phyloP scores from a whole-genome alignment of 2,113 vertebrate genomes.

The Dendropsophus ebraccatus region DNA sequence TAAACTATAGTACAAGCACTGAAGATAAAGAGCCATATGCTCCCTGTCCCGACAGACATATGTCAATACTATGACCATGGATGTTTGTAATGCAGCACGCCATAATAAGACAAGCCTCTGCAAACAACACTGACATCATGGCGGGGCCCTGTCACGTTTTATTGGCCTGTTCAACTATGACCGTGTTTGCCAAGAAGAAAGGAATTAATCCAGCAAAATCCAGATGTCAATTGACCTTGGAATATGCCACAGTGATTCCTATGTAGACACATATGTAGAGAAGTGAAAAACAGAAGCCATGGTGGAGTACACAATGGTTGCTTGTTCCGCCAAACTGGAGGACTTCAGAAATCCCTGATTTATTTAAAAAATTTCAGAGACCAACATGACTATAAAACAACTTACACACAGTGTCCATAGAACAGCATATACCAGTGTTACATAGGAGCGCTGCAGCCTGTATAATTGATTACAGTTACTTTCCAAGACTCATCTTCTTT shows the following conservation, averaged over 20 bases:
- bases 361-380: no score
- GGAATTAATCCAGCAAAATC: constrained; percentile 4
- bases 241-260: not conserved
- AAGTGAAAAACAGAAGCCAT: not conserved
- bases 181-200: not conserved
- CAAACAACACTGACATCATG: not conserved
- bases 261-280: not conserved
- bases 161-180: not conserved
- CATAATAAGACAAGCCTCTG: not conserved
- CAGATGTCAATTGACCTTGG: not conserved
- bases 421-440: no score
- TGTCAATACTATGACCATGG: not conserved
- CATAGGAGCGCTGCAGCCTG: no score
- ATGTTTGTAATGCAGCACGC: not conserved
- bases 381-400: no score
- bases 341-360: no score
- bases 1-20: not conserved
- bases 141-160: not conserved
- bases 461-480: no score
- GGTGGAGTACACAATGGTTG: not conserved
- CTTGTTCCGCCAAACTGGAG: no score
- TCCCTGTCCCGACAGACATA: not conserved
- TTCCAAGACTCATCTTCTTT: no score
- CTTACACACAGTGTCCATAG: no score
- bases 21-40: not conserved